Conservation (phyloP, 2,113 vertebrate genomes). For the Sinocyclocheilus anophthalmus region DNA sequence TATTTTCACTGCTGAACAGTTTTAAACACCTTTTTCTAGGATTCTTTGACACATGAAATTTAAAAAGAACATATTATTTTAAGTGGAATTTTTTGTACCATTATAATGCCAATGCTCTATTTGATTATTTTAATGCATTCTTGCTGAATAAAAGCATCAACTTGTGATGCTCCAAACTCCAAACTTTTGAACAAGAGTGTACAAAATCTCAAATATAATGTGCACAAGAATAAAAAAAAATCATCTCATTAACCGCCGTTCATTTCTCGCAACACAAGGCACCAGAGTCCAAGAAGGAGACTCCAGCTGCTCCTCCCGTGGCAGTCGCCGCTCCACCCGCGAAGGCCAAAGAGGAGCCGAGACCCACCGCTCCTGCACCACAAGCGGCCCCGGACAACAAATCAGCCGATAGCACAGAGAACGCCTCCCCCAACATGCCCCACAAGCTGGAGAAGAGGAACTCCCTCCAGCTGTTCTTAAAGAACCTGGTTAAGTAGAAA, state of each 20-base stretch:
- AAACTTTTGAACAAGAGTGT: neutral
- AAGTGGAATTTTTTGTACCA: neutral
- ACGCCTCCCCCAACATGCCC: slow-evolving; percentile 63
- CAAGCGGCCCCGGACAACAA: slow-evolving; percentile 64
- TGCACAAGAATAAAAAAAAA: neutral
- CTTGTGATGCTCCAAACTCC: too few relatives aligned
- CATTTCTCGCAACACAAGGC: slow-evolving; percentile 56
- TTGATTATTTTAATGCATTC: neutral
- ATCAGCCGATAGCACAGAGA: slow-evolving; percentile 71
- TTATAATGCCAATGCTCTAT: neutral
- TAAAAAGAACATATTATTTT: neutral
- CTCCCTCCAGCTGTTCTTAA: slow-evolving; percentile 90
- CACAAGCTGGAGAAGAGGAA: slow-evolving; percentile 88
- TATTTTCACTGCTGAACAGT: neutral
- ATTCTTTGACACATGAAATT: neutral
- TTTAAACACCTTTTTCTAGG: too few relatives aligned
- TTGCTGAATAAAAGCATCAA: neutral
- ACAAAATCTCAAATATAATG: neutral
- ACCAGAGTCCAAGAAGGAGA: slow-evolving; percentile 66
- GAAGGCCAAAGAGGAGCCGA: slow-evolving; percentile 77
- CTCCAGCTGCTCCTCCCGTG: slow-evolving; percentile 55
- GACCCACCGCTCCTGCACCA: slow-evolving; percentile 64
- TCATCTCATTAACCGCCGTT: neutral
- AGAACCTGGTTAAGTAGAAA: slow-evolving; percentile 81
- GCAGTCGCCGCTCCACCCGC: slow-evolving; percentile 62